Conservation (phyloP, 2,888 invertebrate species). For the Lysandra bellargus region DNA sequence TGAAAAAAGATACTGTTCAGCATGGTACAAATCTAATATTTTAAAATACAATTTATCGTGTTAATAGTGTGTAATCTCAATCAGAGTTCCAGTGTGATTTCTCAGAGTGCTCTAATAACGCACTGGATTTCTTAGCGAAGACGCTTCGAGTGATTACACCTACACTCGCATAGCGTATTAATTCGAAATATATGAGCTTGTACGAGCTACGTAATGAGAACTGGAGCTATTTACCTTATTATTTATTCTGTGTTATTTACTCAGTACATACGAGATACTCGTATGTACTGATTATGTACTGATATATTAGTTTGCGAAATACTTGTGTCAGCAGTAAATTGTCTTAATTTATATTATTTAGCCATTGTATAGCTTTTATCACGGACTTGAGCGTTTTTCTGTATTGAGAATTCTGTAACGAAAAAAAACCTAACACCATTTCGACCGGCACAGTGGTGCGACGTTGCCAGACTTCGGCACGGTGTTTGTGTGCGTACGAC, state of each 20-base stretch:
- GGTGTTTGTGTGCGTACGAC: no score
- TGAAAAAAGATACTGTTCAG: no score
- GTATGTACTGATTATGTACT: no score
- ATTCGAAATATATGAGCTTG: background rate
- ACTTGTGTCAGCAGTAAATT: background rate
- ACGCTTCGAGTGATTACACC: slow-evolving; percentile 17
- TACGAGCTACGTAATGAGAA: background rate
- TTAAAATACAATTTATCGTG: no score
- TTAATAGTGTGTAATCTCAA: background rate
- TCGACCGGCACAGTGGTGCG: no score
- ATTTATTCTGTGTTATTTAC: background rate
- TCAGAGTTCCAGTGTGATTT: background rate
- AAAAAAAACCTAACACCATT: no score
- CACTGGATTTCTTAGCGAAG: slow-evolving; percentile 1
- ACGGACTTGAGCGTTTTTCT: no score
- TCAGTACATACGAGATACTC: background rate
- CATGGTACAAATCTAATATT: no score
- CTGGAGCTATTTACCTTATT: background rate
- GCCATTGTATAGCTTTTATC: no score
- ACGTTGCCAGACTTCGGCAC: no score
- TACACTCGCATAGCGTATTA: slow-evolving; percentile 12
- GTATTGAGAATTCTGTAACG: no score
- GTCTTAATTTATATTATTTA: no score
- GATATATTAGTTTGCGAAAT: background rate
- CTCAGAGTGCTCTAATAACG: background rate